Conservation (phyloP, 1,140 invertebrate genomes). For the Thalassaphorura encarpata region DNA sequence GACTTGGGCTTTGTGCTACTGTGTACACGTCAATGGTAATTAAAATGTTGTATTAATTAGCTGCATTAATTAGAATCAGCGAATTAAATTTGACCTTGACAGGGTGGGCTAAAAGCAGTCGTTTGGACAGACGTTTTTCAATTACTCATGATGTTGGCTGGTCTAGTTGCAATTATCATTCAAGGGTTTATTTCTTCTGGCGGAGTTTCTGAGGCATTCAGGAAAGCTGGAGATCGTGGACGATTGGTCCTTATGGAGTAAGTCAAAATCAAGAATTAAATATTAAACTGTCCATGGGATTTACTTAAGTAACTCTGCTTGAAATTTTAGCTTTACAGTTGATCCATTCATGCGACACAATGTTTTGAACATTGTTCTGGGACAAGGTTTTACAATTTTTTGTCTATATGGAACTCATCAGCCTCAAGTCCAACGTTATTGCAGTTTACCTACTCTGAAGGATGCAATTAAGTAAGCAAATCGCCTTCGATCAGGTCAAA, state of each 20-base stretch:
- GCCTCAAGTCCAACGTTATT: not conserved
- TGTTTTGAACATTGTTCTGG: not conserved
- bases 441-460: not conserved
- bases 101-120: conserved; percentile 9
- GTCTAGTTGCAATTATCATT: conserved; percentile 3
- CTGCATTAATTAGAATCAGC: not conserved
- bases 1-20: conserved; percentile 30
- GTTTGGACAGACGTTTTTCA: conserved; percentile 6
- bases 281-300: too few species aligned
- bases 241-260: too few species aligned
- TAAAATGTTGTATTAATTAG: not conserved
- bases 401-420: not conserved
- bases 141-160: not conserved
- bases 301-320: conserved; percentile 11
- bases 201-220: conserved; percentile 10
- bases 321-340: not conserved
- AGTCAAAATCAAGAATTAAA: too few species aligned
- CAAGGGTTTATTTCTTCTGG: conserved; percentile 13
- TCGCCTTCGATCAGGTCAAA: too few species aligned
- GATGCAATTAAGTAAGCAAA: conserved; percentile 1
- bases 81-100: not conserved
- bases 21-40: conserved; percentile 31
- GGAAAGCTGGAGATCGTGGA: conserved; percentile 6
- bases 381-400: not conserved
- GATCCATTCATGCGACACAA: not conserved